A percentile compares a stretch with the other conserved stretches of the same genome.
Conservation (phyloP, 2,888 invertebrate species). For the Lomographa bimaculata region DNA sequence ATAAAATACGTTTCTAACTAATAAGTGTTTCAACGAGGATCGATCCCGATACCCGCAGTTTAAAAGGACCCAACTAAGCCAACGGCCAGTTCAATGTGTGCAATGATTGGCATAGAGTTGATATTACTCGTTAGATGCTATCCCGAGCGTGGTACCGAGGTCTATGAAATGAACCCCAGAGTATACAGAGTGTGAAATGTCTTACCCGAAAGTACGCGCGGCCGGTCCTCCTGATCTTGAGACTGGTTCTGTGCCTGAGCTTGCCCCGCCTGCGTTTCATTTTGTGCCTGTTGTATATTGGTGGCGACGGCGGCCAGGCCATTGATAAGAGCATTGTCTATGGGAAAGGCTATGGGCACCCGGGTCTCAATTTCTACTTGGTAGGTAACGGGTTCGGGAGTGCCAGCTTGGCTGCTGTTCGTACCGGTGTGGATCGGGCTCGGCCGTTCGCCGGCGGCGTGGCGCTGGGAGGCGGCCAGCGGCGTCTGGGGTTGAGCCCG, state of each 20-base stretch:
- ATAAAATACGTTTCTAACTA: too few relatives aligned
- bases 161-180: too few relatives aligned
- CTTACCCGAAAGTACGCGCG: conserved; percentile 55
- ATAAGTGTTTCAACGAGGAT: too few relatives aligned
- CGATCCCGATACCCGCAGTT: too few relatives aligned
- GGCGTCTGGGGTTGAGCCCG: background rate
- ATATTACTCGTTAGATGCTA: too few relatives aligned
- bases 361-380: conserved; percentile 66
- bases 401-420: conserved; percentile 37
- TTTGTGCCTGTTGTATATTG: conserved; percentile 16
- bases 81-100: too few relatives aligned
- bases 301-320: conserved; percentile 39
- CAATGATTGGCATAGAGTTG: too few relatives aligned
- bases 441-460: background rate
- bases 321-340: conserved; percentile 50
- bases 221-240: conserved; percentile 29
- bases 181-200: too few relatives aligned
- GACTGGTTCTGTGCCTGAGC: conserved; percentile 7
- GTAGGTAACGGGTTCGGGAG: conserved; percentile 49
- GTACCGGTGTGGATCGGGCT: conserved; percentile 36
- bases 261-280: conserved; percentile 13
- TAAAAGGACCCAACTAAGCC: too few relatives aligned
- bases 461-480: background rate
- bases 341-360: conserved; percentile 56
- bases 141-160: too few relatives aligned